Evolutionary conservation across 2,888 invertebrate genomes (phyloP).

Genomic region (Stenotaenia linearis): DNA sequence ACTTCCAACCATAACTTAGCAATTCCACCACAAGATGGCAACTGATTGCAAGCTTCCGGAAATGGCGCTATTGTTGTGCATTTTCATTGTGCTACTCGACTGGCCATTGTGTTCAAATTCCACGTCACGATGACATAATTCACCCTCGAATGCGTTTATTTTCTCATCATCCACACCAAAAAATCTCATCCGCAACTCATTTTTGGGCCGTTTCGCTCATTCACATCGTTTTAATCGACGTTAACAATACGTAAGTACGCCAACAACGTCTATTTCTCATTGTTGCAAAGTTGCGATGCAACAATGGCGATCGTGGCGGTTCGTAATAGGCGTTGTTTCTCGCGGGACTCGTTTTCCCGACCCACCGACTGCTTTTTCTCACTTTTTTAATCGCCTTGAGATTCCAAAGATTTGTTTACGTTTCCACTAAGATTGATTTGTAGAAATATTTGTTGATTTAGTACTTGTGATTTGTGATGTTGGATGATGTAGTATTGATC

Average conservation of each 20-base stretch:
- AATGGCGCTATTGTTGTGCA: slow-evolving; percentile 31
- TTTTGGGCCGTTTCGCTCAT: not conserved
- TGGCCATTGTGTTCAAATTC: slow-evolving; percentile 26
- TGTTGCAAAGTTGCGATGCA: not conserved
- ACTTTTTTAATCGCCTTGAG: not conserved
- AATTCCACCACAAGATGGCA: slow-evolving; percentile 6
- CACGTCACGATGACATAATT: slow-evolving; percentile 31
- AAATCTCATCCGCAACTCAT: not conserved
- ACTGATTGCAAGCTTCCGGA: slow-evolving; percentile 24
- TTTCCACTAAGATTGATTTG: not conserved
- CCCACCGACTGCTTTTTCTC: not conserved
- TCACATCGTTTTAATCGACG: not conserved
- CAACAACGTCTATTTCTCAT: not conserved
- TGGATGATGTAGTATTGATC: not conserved
- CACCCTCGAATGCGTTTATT: not conserved
- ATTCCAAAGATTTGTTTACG: not conserved
- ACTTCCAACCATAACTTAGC: not conserved
- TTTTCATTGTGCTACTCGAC: slow-evolving; percentile 17
- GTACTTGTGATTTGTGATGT: not conserved
- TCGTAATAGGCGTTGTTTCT: not conserved
- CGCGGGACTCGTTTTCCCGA: not conserved
- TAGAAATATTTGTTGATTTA: not conserved
- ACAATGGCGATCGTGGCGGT: not conserved
- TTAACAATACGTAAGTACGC: not conserved
- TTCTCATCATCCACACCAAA: not conserved